Evolutionary conservation across 2,888 invertebrate genomes (phyloP), one percentile per base, ranked within the genome.

Genomic region (Drosophila suboccidentalis): DNA sequence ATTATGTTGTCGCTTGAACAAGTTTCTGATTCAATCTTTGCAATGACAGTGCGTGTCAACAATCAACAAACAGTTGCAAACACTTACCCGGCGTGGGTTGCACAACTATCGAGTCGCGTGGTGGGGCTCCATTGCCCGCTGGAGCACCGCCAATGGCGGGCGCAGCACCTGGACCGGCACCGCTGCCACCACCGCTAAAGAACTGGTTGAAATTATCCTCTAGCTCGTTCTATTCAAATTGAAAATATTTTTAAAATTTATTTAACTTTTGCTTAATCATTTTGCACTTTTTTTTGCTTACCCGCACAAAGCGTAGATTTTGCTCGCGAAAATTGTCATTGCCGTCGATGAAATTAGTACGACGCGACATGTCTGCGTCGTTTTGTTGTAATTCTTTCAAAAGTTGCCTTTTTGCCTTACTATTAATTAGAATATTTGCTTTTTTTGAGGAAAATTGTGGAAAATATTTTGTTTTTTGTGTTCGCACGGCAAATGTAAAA

Each of bases 11-110:
- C 61, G 71, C 44, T 13, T 38, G 8, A 69, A 47, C 29, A 53
- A 36, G 47, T 34, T 26, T 2, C 9, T 44, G 57, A 67, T 3
- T 19, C 39, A n/a, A 4, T 46, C 44, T 51, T 32, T 47, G 49
- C 41, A 10, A 49, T 62, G 38, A 62, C 39, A 22, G 13, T 55
- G 38, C 8, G 13, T 11, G 36, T 22, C 38, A 11, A 46, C 19
- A n/a, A 22, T 46, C n/a, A 17, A 32, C 47, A 49, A 50, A 0
- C 10, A 47, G 22, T 22, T 22, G 3, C 22, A 2, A 36, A 17
- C 13, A 78, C 82, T 93, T 93, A 96, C 96, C 96, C 91, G 96
- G 95, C 70, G 91, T 93, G 41, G 96, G 96, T 91, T 95, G 95
- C 2, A 96, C 94, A 64, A 95, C 92, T 90, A 95, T 95, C 2